Base-by-base conservation (phyloP, 2,797 vertebrate species). In the Oryzias sinensis region DNA sequence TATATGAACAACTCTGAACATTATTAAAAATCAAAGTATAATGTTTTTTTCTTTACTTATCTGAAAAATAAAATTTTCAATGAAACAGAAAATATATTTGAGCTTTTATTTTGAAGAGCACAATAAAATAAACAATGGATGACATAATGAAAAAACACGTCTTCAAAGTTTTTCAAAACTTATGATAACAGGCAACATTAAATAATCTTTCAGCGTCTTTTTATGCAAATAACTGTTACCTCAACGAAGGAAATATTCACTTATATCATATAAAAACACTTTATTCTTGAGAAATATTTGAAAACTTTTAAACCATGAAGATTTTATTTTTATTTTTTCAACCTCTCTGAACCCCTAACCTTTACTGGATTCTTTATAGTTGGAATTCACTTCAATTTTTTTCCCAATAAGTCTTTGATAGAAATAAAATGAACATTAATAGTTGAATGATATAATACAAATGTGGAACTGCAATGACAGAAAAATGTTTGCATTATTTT, bases 81-180 rank as follows among this genome's bases (percentile, higher is more conserved):
- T 43, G 5, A 5, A 46, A 37, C 18, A 48, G 8, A 8, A 6
- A 55, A 11, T 22, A n/a, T 17, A 5, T 49, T 8, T 20, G 5
- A 59, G 55, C 49, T 18, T 70, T 80, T 83, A 71, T 79, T 72
- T 69, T 52, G 22, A 13, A 53, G 2, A 18, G 2, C 43, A 27
- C 24, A 43, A 5, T 4, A n/a, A 41, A 37, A 9, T 22, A 3
- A 16, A 6, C 55, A 44, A 53, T 14, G 14, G 13, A 2, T 9
- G 20, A 22, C 9, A 37, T 3, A 4, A 11, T 37, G 9, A 37
- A 3, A 37, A 37, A 4, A 45, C 14, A 14, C 7, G 5, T 64
- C 33, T 17, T 44, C 13, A 1, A 46, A 46, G 18, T 43, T 29
- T n/a, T 49, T 2, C 37, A 43, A 13, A 5, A 22, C n/a, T 16